Base-by-base conservation (phyloP, 2,113 vertebrate genomes). In the Hoplias malabaricus region DNA sequence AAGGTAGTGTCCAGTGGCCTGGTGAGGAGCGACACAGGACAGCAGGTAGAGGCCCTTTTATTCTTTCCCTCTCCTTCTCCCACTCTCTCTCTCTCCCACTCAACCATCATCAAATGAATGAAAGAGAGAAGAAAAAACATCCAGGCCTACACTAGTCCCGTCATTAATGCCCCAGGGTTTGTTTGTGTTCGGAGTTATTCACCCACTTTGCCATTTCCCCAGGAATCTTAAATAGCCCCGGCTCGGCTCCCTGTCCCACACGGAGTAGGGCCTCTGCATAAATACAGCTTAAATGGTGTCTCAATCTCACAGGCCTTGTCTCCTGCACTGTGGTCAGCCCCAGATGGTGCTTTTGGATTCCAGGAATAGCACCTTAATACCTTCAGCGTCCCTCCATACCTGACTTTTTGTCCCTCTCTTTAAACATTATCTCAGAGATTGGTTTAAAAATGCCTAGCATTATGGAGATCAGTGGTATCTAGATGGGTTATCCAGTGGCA, bases 211-310 rank as follows among this genome's bases (percentile, higher is more conserved):
- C 86, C 81, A 89, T 93, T 92, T 91, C 87, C 90, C 84, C 75
- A 87, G 83, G 89, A 92, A 90, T 93, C 88, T 88, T 88, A 92
- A 90, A 92, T 86, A 87, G 80, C 80, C 65, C 80, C 80, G 73
- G 80, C 76, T 83, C 80, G 71, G 80, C 76, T 83, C 73, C 56
- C 69, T 62, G 59, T 86, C 78, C 75, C 69, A 82, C 53, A 42
- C 43, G 56, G 50, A 65, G 80, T 53, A 27, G 71, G 71, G 71
- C 82, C 73, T 84, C 80, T 86, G 78, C 82, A 81, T 84, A 88
- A 89, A 91, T 83, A 90, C 50, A 65, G 72, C 65, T 69, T 85
- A 79, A 85, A 82, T 81, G 69, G 76, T 79, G 82, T 82, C 78
- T 83, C 68, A 79, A 54, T 69, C 75, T 88, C 77, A 77, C 57